These are phyloP conservation scores for Darevskia mixta DNA, from an alignment of 2,797 vertebrate genomes.

Conservation along the genomic window DNA sequence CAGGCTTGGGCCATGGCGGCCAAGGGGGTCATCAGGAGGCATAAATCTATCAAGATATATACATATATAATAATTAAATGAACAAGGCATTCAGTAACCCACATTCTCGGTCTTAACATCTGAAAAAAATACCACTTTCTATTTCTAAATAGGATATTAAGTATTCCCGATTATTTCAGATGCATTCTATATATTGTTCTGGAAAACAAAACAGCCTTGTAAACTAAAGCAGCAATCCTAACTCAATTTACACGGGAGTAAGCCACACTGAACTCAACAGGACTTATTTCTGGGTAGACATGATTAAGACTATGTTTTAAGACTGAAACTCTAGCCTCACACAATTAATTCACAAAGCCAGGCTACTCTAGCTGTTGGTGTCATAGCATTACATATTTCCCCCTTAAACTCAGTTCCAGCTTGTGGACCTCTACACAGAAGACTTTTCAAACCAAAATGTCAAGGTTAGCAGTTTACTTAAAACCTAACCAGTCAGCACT, in stretches of 20 bases:
- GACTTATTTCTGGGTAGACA: not conserved
- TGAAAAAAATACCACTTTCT: not conserved
- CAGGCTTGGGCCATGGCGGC: slow-evolving; percentile 95
- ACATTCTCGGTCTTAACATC: not conserved
- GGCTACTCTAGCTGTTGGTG: not conserved
- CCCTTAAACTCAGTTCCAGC: not conserved
- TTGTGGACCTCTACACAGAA: not conserved
- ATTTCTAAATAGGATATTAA: not conserved
- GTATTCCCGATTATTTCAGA: not conserved
- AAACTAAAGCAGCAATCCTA: not conserved
- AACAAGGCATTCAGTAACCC: not conserved
- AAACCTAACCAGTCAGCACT: not conserved
- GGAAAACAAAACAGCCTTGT: not conserved
- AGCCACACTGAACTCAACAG: not conserved
- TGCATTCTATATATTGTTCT: not conserved
- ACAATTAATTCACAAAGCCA: not conserved
- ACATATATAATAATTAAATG: slow-evolving; percentile 12
- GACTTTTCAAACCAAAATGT: not conserved
- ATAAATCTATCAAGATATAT: slow-evolving; percentile 86
- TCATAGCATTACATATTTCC: not conserved
- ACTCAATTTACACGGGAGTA: not conserved
- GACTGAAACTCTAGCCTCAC: not conserved
- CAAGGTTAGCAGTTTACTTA: not conserved
- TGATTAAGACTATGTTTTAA: not conserved
- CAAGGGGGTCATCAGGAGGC: slow-evolving; percentile 97